phyloP scores from a whole-genome alignment of 2,797 vertebrate species.

The Morus bassanus region DNA sequence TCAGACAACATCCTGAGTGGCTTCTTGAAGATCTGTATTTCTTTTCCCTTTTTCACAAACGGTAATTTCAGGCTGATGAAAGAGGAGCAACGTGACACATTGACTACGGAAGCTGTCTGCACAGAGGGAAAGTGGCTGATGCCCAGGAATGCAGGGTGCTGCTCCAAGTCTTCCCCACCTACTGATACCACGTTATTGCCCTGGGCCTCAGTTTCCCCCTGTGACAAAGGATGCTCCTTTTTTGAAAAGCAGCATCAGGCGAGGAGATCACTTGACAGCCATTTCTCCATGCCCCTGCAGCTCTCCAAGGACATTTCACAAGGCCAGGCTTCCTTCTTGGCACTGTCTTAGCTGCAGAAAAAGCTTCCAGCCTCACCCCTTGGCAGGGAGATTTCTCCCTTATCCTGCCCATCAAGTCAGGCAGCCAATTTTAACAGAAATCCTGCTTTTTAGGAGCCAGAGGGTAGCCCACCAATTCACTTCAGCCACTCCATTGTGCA shows the following conservation, averaged over 20 bases:
- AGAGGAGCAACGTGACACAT: neutral
- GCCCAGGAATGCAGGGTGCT: neutral
- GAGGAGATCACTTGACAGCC: neutral
- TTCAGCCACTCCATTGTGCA: rapidly evolving
- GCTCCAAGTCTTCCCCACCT: neutral
- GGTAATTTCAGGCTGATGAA: constrained; percentile 27
- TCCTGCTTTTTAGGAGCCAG: neutral
- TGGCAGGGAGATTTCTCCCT: constrained; percentile 21
- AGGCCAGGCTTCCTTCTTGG: constrained; percentile 24
- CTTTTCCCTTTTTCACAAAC: neutral
- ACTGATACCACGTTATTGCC: neutral
- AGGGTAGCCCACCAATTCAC: neutral
- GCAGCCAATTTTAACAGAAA: neutral
- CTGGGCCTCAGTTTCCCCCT: neutral
- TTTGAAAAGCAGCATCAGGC: neutral
- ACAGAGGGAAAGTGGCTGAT: neutral
- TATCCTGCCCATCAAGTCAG: constrained; percentile 16
- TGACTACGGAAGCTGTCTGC: neutral
- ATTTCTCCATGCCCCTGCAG: neutral
- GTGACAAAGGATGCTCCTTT: neutral
- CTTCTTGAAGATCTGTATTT: constrained; percentile 23
- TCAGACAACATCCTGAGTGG: constrained; percentile 5
- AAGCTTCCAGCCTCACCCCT: neutral
- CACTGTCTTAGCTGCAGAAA: neutral
- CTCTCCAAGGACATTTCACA: neutral